Conservation (phyloP, 35 echinoderm and acorn worm genomes). For the Lytechinus variegatus region DNA sequence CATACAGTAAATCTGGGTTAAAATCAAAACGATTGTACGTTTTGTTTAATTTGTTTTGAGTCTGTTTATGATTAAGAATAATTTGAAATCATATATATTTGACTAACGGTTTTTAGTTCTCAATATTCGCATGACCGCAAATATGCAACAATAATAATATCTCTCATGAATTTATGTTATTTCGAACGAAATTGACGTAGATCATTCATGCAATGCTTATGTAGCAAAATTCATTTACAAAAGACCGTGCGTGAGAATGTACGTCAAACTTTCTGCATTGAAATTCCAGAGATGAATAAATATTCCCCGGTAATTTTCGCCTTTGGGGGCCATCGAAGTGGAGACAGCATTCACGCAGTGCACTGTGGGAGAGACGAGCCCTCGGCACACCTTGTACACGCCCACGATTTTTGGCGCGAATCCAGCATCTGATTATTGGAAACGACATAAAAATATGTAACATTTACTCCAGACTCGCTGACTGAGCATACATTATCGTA, state of each 20-base stretch:
- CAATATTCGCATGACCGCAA: no score
- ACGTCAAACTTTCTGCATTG: background rate
- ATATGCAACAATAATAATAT: no score
- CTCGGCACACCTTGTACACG: background rate
- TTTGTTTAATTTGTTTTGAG: no score
- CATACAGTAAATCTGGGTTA: no score
- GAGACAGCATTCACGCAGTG: background rate
- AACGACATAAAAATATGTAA: background rate
- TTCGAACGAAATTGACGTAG: background rate
- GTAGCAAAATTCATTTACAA: background rate
- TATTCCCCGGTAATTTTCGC: background rate
- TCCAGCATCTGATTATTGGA: background rate
- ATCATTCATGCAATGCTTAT: background rate
- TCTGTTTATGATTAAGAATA: no score
- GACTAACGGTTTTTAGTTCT: no score
- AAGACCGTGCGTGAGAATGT: background rate
- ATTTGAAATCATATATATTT: no score
- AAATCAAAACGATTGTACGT: no score
- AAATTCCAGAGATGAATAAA: background rate
- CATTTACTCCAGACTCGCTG: background rate
- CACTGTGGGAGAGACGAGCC: conserved; percentile 14
- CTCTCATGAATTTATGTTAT: no score
- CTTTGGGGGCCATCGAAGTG: background rate
- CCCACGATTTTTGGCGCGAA: background rate
- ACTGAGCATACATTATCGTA: background rate